Evolutionary conservation across 2,113 vertebrate genomes (phyloP).

Genomic region (Astur gentilis): DNA sequence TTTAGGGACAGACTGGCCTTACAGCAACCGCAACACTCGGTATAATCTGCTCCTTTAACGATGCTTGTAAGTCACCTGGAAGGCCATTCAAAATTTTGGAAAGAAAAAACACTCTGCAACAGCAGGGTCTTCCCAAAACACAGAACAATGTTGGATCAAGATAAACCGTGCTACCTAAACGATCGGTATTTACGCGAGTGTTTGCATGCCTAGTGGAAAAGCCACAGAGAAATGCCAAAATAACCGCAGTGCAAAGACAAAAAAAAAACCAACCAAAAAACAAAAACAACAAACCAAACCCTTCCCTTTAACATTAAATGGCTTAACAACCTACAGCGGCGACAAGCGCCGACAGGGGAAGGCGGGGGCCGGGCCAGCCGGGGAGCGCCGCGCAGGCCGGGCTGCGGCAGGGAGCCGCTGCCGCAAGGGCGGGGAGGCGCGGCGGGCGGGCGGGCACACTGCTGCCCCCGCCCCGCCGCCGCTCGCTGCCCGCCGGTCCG

Average conservation of each 20-base stretch:
- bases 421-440: background rate
- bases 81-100: background rate
- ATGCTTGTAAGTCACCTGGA: background rate
- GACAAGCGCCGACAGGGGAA: accelerated
- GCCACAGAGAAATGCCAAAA: accelerated
- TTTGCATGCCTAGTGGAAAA: accelerated
- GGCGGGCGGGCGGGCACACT: no score
- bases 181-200: accelerated
- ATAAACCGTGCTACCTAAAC: accelerated
- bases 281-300: accelerated
- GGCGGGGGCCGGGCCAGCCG: no score
- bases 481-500: no score
- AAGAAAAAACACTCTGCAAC: background rate
- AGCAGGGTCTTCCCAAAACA: background rate
- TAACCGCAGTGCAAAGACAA: accelerated
- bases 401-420: background rate
- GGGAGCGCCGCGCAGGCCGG: no score
- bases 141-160: accelerated
- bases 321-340: accelerated
- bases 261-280: no score
- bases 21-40: accelerated
- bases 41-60: accelerated
- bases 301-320: accelerated
- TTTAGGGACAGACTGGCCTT: background rate
- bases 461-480: no score